Base-by-base conservation (phyloP, 2,888 invertebrate species). In the Xestia rhomboidea region DNA sequence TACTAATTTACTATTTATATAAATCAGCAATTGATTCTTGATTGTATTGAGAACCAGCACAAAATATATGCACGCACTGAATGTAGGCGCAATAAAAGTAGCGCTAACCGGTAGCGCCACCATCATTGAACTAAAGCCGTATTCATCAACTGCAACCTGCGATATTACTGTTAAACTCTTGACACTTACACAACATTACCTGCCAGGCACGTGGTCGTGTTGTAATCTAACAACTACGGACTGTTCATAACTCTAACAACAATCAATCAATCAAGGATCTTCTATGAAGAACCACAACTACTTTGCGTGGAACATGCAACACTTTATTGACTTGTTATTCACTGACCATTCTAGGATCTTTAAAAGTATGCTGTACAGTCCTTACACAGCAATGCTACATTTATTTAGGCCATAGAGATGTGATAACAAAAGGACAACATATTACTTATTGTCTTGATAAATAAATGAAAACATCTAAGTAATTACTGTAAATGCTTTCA, bases 131-230 rank as follows among this genome's bases (percentile, higher is more conserved):
- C n/a, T n/a, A 60, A 41, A 49, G 73, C 51, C 34, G 30, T 13
- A 27, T 24, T 30, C 15, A 27, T 80, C 34, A 30, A 80, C 62
- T 49, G 10, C 41, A 73, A 73, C 51, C 51, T 51, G 44, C 18
- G 34, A 44, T 51, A 73, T 57, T 15, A 49, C 41, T 73, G 30
- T 71, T n/a, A 60, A 70, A 71, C 18, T n/a, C 4, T 41, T 46
- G n/a, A 79, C 44, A 60, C 21, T n/a, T 30, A n/a, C n/a, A n/a
- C n/a, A 30, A 30, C 15, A 71, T 46, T 71, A 57, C 18, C 15
- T 71, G n/a, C 18, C 49, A 15, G 8, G n/a, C 72, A 30, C 11
- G 73, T 71, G 44, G 41, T 49, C n/a, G n/a, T 49, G 18, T 73
- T 73, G 81, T n/a, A 44, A 46, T 70, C 27, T 38, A 30, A 30